Evolutionary conservation across 2,888 invertebrate species (phyloP).

Genomic region (Neria commutata): DNA sequence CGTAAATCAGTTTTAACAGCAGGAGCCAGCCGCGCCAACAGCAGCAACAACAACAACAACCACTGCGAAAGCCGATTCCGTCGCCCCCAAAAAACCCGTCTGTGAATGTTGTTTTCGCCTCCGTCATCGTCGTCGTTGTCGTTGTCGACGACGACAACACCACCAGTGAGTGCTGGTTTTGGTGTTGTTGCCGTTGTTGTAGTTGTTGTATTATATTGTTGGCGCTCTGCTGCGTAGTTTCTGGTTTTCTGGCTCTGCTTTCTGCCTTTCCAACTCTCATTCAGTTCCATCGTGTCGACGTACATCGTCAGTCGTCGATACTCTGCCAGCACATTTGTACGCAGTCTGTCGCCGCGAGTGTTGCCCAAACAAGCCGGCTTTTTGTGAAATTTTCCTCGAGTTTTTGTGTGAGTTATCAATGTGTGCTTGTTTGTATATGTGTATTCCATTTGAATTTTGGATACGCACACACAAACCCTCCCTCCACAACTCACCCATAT

Average conservation of each 20-base stretch:
- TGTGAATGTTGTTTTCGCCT: not conserved
- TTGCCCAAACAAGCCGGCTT: constrained; percentile 6
- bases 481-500: not conserved
- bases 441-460: not conserved
- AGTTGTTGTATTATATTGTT: no score
- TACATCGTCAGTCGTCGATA: not conserved
- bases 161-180: not conserved
- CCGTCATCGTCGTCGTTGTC: not conserved
- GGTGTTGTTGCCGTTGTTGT: not conserved
- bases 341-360: not conserved
- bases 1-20: not conserved
- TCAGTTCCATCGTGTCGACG: not conserved
- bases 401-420: not conserved
- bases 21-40: not conserved
- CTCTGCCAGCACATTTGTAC: not conserved
- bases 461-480: not conserved
- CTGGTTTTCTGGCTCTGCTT: not conserved
- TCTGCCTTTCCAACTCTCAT: not conserved
- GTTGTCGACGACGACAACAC: not conserved
- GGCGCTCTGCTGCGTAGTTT: not conserved
- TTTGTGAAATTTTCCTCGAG: constrained; percentile 1
- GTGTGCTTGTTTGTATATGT: not conserved
- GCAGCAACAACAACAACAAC: not conserved
- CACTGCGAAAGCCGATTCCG: not conserved
- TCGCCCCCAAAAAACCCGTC: constrained; percentile 1